These are phyloP conservation scores for Carduelis carduelis DNA, from an alignment of 2,797 vertebrate species.

Conservation along the genomic window DNA sequence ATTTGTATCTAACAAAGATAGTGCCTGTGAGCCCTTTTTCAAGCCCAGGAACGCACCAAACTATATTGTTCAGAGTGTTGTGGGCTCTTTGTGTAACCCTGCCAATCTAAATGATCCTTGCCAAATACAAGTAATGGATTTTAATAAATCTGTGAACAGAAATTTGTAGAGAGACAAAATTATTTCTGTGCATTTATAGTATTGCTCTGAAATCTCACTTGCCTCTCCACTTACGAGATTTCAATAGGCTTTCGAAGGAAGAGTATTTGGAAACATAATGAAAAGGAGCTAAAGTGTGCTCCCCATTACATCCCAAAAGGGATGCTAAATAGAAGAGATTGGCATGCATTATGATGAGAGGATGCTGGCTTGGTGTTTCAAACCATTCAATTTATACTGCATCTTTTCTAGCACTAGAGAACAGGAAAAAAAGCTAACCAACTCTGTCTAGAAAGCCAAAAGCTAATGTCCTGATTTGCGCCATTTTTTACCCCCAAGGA, in stretches of 20 bases:
- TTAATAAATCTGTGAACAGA: neutral
- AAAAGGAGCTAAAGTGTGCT: neutral
- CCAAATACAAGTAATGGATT: conserved; percentile 21
- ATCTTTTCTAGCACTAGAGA: neutral
- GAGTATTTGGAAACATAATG: neutral
- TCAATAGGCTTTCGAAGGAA: conserved; percentile 8
- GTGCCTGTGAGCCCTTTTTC: neutral
- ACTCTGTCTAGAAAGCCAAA: neutral
- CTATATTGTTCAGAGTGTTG: neutral
- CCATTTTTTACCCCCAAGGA: neutral
- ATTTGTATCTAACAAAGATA: neutral
- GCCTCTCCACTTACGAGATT: neutral
- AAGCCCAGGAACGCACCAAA: neutral
- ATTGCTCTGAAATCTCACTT: neutral
- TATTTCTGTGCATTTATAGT: neutral
- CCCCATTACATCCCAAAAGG: neutral
- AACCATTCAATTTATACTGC: neutral
- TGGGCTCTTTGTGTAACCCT: neutral
- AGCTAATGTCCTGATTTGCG: neutral
- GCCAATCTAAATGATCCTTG: neutral
- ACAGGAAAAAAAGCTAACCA: neutral
- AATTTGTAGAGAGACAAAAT: conserved; percentile 5
- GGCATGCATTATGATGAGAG: neutral
- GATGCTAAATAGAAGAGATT: neutral
- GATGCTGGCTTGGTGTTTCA: neutral